These are phyloP conservation scores for Drosophila nebulosa DNA, from an alignment of 1,140 invertebrate species.

Conservation along the genomic window DNA sequence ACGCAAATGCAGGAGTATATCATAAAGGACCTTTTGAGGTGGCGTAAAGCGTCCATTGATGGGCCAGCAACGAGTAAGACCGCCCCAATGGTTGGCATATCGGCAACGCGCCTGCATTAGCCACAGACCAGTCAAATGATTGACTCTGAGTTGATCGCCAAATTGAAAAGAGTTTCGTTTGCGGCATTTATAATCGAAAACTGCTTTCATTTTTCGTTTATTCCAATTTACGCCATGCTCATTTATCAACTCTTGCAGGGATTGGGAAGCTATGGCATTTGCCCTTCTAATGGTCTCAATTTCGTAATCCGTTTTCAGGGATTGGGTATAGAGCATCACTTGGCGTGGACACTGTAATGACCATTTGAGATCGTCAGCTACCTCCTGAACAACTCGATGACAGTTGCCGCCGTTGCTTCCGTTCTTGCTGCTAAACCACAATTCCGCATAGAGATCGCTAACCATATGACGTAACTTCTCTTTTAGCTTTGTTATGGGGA, in stretches of 20 bases:
- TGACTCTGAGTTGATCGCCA: not conserved
- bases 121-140: conserved; percentile 3
- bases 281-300: conserved; percentile 13
- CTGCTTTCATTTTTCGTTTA: not conserved
- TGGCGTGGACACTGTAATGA: conserved; percentile 23
- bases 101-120: conserved; percentile 40
- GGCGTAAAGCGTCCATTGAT: conserved; percentile 33
- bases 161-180: not conserved
- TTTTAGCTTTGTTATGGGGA: conserved; percentile 12
- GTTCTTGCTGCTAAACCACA: not conserved
- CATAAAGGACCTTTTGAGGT: conserved; percentile 43
- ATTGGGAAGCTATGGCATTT: conserved; percentile 33
- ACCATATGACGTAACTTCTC: not conserved
- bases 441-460: not conserved
- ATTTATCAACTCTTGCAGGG: conserved; percentile 37
- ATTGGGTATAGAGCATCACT: conserved; percentile 17
- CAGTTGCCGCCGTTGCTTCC: not conserved
- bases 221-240: not conserved
- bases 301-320: conserved; percentile 32
- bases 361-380: conserved; percentile 7
- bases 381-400: not conserved
- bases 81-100: conserved; percentile 44
- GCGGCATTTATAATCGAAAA: conserved; percentile 34
- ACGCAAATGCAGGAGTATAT: conserved; percentile 33
- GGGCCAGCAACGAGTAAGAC: conserved; percentile 44